phyloP scores from a whole-genome alignment of 2,113 vertebrate species.

The Peromyscus maniculatus region DNA sequence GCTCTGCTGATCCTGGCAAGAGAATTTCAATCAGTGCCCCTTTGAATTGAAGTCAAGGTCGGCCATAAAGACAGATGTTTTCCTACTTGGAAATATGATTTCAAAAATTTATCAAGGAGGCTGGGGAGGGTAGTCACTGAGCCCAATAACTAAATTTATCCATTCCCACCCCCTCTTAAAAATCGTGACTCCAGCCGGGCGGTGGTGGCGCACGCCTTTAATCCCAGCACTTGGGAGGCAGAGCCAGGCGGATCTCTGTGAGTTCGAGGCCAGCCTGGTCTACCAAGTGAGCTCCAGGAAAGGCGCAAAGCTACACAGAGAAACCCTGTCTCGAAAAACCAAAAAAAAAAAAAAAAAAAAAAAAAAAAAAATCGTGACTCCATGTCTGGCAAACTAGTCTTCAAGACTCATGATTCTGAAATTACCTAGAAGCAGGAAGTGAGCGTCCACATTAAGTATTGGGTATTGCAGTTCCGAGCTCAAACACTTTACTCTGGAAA shows the following conservation, averaged over 20 bases:
- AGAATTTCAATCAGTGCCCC: background rate
- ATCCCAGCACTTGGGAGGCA: no score
- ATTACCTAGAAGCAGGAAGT: background rate
- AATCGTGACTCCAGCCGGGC: background rate
- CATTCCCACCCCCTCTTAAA: constrained; percentile 15
- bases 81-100: constrained; percentile 41
- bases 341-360: no score
- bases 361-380: background rate
- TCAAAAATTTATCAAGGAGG: constrained; percentile 4
- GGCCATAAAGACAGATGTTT: constrained; percentile 12
- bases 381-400: background rate
- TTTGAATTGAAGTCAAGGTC: background rate
- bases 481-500: background rate
- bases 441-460: background rate
- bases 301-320: no score
- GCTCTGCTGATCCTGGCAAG: background rate
- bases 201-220: no score
- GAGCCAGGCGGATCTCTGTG: no score
- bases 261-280: no score
- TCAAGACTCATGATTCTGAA: background rate
- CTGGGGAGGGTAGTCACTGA: background rate
- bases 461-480: background rate
- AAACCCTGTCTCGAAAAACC: no score
- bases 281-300: no score
- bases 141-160: background rate